Evolutionary conservation across 2,888 invertebrate species (phyloP), one percentile per base, ranked within the genome.

Genomic region (Octodonta nipae): DNA sequence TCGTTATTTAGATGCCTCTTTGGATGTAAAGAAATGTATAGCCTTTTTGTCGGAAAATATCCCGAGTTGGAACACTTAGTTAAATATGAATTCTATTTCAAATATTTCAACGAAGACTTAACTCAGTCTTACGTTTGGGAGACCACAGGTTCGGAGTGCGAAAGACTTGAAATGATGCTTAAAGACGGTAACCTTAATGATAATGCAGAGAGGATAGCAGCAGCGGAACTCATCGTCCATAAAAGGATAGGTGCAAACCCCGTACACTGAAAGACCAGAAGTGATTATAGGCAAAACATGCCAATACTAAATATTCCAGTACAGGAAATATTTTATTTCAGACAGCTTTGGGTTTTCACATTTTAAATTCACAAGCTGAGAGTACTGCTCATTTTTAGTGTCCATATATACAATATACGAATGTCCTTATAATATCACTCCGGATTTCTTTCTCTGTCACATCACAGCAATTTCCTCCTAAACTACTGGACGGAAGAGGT

Each of bases 21-120:
- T 51, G 24, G 41, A 42, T 30, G 34, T 47, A 11, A 43, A 41
- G 29, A 44, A 30, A 49, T 49, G 43, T 41, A 49, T 38, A 33
- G 34, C 17, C 40, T n/a, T n/a, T n/a, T n/a, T n/a, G n/a, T n/a
- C n/a, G n/a, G n/a, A n/a, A n/a, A n/a, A n/a, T n/a, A n/a, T n/a
- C n/a, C n/a, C n/a, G n/a, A n/a, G n/a, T n/a, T n/a, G n/a, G n/a
- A n/a, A n/a, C n/a, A n/a, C n/a, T n/a, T n/a, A n/a, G n/a, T n/a
- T n/a, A n/a, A n/a, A n/a, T n/a, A n/a, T n/a, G n/a, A n/a, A n/a
- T n/a, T 46, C 35, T 49, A 50, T 34, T 15, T 44, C 15, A 13
- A 36, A 33, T 14, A 37, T 28, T 37, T 34, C 12, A 26, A 31
- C 13, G 34, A 37, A 34, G 34, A 37, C 16, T 34, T 25, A n/a